Evolutionary conservation across 1,140 invertebrate species (phyloP), one percentile per base, ranked within the genome.

Genomic region (Bathynomus jamesi): DNA sequence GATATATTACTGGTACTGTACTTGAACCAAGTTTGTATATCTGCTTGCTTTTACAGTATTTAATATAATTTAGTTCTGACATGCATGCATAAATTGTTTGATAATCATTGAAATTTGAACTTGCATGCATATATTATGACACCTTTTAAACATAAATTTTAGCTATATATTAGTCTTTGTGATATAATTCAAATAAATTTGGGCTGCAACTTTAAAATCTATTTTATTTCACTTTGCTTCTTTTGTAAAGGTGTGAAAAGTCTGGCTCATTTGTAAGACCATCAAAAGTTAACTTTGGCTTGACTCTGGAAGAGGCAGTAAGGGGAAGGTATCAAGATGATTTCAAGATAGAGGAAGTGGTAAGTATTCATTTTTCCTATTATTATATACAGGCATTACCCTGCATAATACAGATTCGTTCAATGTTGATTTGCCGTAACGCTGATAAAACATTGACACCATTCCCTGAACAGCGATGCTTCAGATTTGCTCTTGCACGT

Each of bases 261-360:
- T 80, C 92, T 62, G 94, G 92, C 2, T 95, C 94, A 24, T 94
- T 96, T 81, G 86, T 96, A 69, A 87, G 92, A 60, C 87, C 89
- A 4, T 88, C 88, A 72, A 96, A 95, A 83, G 86, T 91, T 8
- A 85, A 31, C 28, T 13, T 65, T 61, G 74, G 72, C 4, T 69
- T 76, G 4, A 61, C 61, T 27, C 60, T 77, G 24, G 66, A 73
- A 29, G 61, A 69, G 24, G 76, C 78, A 29, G 63, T 78, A 17
- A 65, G 70, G 21, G 76, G 69, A n/a, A 72, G 71, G 24, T 76
- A 76, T 31, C 74, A 76, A 40, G 64, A 69, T 32, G 71, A 73
- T 40, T 13, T 62, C 13, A 69, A 66, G 17, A 64, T 73, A 46
- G 62, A 65, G 65, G 21, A 28, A 21, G 61, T 69, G 21, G 71